Conservation (phyloP, 2,888 invertebrate species). For the Catocala fraxini region DNA sequence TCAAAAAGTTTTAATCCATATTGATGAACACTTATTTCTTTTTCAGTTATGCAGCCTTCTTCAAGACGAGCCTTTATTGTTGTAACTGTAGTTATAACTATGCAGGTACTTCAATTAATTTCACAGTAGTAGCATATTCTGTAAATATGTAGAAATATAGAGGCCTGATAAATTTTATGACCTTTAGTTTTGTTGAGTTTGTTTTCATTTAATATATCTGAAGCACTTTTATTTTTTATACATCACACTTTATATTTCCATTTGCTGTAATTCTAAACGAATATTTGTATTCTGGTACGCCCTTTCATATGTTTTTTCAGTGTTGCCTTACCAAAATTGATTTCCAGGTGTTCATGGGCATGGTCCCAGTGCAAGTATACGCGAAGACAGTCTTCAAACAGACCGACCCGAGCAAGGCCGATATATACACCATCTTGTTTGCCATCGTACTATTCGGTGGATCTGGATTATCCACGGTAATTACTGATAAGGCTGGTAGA, state of each 20-base stretch:
- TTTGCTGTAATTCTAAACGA: no score
- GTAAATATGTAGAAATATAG: no score
- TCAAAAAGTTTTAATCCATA: constrained; percentile 4
- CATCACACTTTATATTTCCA: no score
- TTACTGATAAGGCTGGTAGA: constrained; percentile 89
- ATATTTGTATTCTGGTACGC: no score
- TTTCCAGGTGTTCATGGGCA: constrained; percentile 78
- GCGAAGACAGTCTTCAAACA: constrained; percentile 84
- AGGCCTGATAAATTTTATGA: no score
- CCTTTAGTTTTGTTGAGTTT: no score
- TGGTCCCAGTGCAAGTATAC: constrained; percentile 80
- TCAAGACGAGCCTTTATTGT: constrained; percentile 68
- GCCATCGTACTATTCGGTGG: constrained; percentile 86
- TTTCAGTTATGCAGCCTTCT: constrained; percentile 64
- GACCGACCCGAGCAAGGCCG: constrained; percentile 82
- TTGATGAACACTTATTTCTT: no score
- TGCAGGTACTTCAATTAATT: constrained; percentile 62
- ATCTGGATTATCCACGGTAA: constrained; percentile 71
- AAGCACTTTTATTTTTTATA: no score
- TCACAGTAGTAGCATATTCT: no score
- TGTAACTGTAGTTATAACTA: constrained; percentile 63
- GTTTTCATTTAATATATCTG: no score
- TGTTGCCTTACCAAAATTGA: no score
- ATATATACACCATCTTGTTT: constrained; percentile 87
- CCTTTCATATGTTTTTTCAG: no score